Evolutionary conservation across 2,113 vertebrate species (phyloP), one percentile per base, ranked within the genome.

Genomic region (Bubo blakistoni): DNA sequence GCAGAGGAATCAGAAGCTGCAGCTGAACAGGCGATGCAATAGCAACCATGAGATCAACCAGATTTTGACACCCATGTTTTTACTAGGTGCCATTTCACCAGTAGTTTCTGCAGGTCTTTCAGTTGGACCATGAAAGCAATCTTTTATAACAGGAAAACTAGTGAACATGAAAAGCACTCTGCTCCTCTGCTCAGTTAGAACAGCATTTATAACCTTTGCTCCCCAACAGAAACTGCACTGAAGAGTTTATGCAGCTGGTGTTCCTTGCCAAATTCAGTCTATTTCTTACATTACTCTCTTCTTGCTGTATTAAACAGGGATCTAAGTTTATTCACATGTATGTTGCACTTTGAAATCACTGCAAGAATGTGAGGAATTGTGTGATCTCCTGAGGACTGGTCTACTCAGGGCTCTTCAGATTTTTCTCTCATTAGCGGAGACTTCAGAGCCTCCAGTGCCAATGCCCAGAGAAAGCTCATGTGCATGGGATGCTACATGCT

Each of bases 361-460:
- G 46, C 49, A 49, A 71, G 27, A 59, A 32, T 0, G 0, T 17
- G 59, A 72, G 52, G 63, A 40, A 26, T 40, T 1, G 6, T 36
- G 21, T 72, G 44, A 27, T 76, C 52, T 83, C 77, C 49, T 40
- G 29, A 40, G 47, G 29, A 11, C 10, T 18, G 24, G 24, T 61
- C 44, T 94, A 34, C 69, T 46, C 30, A 9, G 24, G 47, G 25
- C 54, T 58, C n/a, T 32, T 59, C 34, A 52, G 63, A 49, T 83
- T 96, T 83, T 77, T 20, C 4, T 44, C 6, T 74, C 17, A 10
- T 51, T 65, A 79, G 19, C 17, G 29, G 49, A 92, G 66, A 47
- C 32, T 59, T 82, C 47, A 38, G 67, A 70, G 57, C 54, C 29
- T 67, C 19, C 4, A 2, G 16, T 30, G 38, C 57, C 55, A 47